These are phyloP conservation scores for Galleria mellonella DNA, from an alignment of 1,140 invertebrate species.

Conservation along the genomic window DNA sequence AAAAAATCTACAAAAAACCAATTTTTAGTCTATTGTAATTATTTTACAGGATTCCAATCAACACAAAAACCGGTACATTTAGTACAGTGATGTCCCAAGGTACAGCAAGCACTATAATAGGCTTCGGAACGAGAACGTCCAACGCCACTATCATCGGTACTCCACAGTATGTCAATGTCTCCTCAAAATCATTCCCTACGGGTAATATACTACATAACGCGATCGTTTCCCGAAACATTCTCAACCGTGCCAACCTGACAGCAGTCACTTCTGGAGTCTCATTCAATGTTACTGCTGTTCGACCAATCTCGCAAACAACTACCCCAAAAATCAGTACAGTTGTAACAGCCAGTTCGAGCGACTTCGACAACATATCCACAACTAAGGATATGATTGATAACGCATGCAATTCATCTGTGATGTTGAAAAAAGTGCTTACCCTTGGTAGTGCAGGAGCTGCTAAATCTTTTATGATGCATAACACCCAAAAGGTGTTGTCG, in stretches of 20 bases:
- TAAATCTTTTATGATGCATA: slow-evolving; percentile 72
- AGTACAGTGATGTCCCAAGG: slow-evolving; percentile 69
- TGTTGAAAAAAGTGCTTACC: slow-evolving; percentile 71
- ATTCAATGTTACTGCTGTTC: slow-evolving; percentile 49
- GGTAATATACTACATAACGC: slow-evolving; percentile 71
- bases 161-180: slow-evolving; percentile 65
- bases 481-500: slow-evolving; percentile 67
- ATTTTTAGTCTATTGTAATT: too few relatives aligned
- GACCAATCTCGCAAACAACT: slow-evolving; percentile 40
- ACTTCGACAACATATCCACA: slow-evolving; percentile 57
- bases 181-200: slow-evolving; percentile 66
- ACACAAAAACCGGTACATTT: slow-evolving; percentile 56
- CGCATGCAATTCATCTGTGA: slow-evolving; percentile 68
- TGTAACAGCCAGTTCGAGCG: slow-evolving; percentile 28
- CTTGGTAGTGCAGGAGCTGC: slow-evolving; percentile 60
- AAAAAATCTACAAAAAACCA: too few relatives aligned
- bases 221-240: slow-evolving; percentile 64
- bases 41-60: slow-evolving; percentile 62
- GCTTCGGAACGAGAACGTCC: slow-evolving; percentile 55
- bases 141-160: slow-evolving; percentile 53
- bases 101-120: slow-evolving; percentile 58
- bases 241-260: slow-evolving; percentile 35
- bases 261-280: slow-evolving; percentile 40
- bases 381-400: slow-evolving; percentile 72
- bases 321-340: slow-evolving; percentile 49